Base-by-base conservation (phyloP, 2,888 invertebrate species). In the Idaea biselata region DNA sequence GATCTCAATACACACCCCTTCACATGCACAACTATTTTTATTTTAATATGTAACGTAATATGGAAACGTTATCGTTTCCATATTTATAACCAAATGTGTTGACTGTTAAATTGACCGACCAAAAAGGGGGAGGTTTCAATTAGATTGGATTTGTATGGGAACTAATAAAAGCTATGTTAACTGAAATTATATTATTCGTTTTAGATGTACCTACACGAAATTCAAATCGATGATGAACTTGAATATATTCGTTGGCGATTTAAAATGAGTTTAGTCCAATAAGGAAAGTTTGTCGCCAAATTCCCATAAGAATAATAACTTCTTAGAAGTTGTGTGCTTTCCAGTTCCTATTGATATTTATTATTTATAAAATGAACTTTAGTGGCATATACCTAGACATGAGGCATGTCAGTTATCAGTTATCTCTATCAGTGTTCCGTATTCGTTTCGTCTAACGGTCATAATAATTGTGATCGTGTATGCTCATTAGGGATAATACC, bases 1-100 rank as follows among this genome's bases (percentile, higher is more conserved):
- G 82, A 80, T 77, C 79, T 75, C 78, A 82, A 56, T 78, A 81
- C 81, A 82, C 87, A 86, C 56, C 85, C 84, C 44, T 44, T 44
- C 14, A 44, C 44, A 44, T 44, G 11, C 44, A 44, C 44, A 44
- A 44, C 44, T 44, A 44, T 44, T 44, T 44, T 1, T 44, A 11
- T 44, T 44, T 44, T 11, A 44, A 44, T 11, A 44, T 44, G 44
- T 33, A 33, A 11, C 14, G n/a, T n/a, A 3, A 25, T 1, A 25
- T 25, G 5, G 5, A 25, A 5, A 25, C 32, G 57, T 11, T 55
- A 31, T 32, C 53, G 16, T 18, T 16, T 54, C 56, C 14, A 8
- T 56, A 25, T 18, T 56, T 56, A 17, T 56, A 6, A 6, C 56
- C 56, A 56, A 56, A 56, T 14, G 8, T 14, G 18, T 56, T 18